Base-by-base conservation (phyloP, 2,113 vertebrate species). In the Urocynchramus pylzowi region DNA sequence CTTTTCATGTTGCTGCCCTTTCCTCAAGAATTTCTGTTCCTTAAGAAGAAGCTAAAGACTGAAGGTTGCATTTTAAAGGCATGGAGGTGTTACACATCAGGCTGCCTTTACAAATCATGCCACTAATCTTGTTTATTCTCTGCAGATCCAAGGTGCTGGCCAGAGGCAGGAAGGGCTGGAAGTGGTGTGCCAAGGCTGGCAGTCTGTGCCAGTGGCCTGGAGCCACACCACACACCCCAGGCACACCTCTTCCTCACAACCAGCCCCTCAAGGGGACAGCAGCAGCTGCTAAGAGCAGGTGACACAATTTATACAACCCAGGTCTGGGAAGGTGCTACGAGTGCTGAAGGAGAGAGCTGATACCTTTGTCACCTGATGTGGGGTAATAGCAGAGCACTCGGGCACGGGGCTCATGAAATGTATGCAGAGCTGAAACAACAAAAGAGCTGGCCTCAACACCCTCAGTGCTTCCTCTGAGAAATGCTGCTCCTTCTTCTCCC, bases 281-380 rank as follows among this genome's bases (percentile, higher is more conserved):
- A 84, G 35, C 2, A 45, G 53, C 27, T 82, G 44, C 21, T 26
- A 31, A 78, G 61, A 79, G 47, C 23, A 75, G 7, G 20, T 15
- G 49, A 47, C 33, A 63, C 6, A 10, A 19, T 47, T 81, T 26
- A 16, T 26, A 10, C 45, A 47, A 23, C 27, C 52, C 1, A 0
- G 47, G 47, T 24, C 49, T 59, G 44, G 35, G 65, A 68, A 59
- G 42, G 47, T 0, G 2, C 44, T 81, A 3, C 9, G 28, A n/a
- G 39, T 0, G 0, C 56, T 39, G 3, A 17, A 59, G 65, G 13
- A 39, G 14, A 21, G 35, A 47, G 10, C 4, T 10, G 13, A 7
- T 53, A 31, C 16, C 27, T 82, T 87, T 71, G 35, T 60, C 74
- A 90, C 20, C 31, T 71, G 30, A 49, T 49, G 28, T 0, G 1